A percentile compares a stretch with the other conserved stretches of the same genome.
phyloP scores from a whole-genome alignment of 2,113 vertebrate species.

The Passer domesticus region DNA sequence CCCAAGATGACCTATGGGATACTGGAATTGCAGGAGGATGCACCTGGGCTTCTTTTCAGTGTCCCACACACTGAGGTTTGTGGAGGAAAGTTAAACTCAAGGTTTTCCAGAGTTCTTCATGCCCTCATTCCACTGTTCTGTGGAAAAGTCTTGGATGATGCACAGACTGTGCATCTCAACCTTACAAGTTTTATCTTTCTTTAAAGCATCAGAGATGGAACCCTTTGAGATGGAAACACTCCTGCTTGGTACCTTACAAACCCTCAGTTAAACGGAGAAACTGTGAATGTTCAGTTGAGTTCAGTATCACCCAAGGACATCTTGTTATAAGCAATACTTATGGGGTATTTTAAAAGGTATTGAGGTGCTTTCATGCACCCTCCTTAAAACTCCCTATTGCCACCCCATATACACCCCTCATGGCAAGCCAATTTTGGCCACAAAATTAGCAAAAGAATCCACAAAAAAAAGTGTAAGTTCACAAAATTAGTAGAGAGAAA shows the following conservation, averaged over 20 bases:
- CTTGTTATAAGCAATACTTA: background rate
- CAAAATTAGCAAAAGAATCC: background rate
- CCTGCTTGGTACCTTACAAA: background rate
- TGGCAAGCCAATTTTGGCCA: background rate
- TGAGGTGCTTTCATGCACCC: background rate
- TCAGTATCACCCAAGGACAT: too few species aligned
- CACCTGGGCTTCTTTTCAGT: background rate
- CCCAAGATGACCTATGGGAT: background rate
- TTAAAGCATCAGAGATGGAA: background rate
- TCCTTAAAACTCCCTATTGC: background rate
- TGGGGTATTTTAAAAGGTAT: background rate
- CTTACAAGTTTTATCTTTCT: background rate
- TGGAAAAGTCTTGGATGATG: background rate
- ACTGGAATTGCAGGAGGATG: background rate
- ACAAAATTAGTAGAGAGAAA: background rate
- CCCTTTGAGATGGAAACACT: background rate
- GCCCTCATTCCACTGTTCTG: background rate
- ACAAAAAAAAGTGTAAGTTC: background rate
- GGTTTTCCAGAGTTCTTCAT: background rate
- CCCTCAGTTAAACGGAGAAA: background rate
- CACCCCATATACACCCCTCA: fast-evolving
- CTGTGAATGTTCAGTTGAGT: background rate
- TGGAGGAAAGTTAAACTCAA: background rate
- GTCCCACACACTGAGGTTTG: fast-evolving
- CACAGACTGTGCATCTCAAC: background rate